Conservation (phyloP, 1,140 invertebrate species). For the Macrocentrus cingulum region DNA sequence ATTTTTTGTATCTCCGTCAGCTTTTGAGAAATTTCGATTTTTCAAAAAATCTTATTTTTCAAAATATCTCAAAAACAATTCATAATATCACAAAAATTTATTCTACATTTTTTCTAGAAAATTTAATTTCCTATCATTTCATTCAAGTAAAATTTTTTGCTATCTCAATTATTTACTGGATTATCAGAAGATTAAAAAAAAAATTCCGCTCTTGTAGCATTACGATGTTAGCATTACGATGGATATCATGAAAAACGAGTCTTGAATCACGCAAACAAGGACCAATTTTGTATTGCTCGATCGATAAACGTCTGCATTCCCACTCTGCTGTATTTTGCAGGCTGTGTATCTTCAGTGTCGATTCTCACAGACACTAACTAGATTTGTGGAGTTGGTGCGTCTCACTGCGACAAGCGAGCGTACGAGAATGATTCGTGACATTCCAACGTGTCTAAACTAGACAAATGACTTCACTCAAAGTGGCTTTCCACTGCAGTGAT, state of each 20-base stretch:
- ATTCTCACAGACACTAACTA: slow-evolving; percentile 20
- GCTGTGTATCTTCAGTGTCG: slow-evolving; percentile 12
- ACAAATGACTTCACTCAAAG: background rate
- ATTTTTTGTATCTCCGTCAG: too few relatives aligned
- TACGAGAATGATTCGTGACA: slow-evolving; percentile 5
- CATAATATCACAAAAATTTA: too few relatives aligned
- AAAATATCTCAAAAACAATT: too few relatives aligned
- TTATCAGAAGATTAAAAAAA: too few relatives aligned
- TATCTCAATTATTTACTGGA: too few relatives aligned
- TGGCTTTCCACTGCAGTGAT: slow-evolving; percentile 1
- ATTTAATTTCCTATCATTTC: too few relatives aligned
- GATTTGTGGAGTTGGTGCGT: slow-evolving; percentile 19
- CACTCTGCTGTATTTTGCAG: slow-evolving; percentile 1
- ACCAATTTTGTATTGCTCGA: slow-evolving; percentile 27
- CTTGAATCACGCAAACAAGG: slow-evolving; percentile 40
- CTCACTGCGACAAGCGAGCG: background rate
- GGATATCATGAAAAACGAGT: slow-evolving; percentile 21
- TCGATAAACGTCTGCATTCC: slow-evolving; percentile 5
- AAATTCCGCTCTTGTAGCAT: too few relatives aligned
- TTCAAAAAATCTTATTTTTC: too few relatives aligned
- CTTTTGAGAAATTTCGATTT: too few relatives aligned
- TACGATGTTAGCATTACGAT: too few relatives aligned
- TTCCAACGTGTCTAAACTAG: background rate
- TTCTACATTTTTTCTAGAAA: too few relatives aligned
- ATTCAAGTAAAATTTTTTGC: too few relatives aligned